A percentile compares a stretch with the other conserved stretches of the same genome.
Conservation (phyloP, 2,113 vertebrate genomes). For the Mirza zaza region DNA sequence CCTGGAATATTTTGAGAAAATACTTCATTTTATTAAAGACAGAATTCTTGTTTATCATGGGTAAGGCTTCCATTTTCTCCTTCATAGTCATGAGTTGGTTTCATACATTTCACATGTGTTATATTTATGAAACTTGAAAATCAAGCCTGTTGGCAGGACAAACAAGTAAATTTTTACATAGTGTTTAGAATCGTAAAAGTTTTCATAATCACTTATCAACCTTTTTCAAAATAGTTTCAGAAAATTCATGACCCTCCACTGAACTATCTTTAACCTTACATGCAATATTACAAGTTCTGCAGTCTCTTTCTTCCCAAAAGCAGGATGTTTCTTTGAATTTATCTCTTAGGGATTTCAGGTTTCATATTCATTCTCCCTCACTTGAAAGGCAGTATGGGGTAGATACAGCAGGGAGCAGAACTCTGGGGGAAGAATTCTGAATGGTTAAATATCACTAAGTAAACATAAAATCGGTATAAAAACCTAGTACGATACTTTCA, state of each 20-base stretch:
- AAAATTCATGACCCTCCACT: neutral
- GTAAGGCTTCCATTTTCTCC: conserved; percentile 81
- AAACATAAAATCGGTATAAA: neutral
- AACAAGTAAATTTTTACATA: neutral
- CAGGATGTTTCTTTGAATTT: neutral
- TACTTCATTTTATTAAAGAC: conserved; percentile 98
- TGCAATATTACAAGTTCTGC: neutral
- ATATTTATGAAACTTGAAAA: neutral
- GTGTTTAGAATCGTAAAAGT: neutral
- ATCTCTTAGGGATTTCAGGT: neutral
- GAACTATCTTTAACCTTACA: neutral
- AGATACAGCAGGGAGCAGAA: neutral
- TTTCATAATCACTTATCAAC: neutral
- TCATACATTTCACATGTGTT: neutral
- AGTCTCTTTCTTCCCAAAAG: neutral
- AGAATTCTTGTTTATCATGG: conserved; percentile 97
- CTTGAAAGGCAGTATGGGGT: neutral
- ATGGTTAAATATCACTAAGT: neutral
- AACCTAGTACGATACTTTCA: neutral
- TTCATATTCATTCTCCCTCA: neutral
- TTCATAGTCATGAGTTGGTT: neutral
- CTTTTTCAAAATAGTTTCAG: neutral
- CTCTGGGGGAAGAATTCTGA: neutral
- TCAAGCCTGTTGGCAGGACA: neutral
- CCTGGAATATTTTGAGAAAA: conserved; percentile 96